Percentiles rank a stretch among this genome's conserved stretches.
Conservation (phyloP, 2,888 invertebrate species). For the Nephrotoma flavescens region DNA sequence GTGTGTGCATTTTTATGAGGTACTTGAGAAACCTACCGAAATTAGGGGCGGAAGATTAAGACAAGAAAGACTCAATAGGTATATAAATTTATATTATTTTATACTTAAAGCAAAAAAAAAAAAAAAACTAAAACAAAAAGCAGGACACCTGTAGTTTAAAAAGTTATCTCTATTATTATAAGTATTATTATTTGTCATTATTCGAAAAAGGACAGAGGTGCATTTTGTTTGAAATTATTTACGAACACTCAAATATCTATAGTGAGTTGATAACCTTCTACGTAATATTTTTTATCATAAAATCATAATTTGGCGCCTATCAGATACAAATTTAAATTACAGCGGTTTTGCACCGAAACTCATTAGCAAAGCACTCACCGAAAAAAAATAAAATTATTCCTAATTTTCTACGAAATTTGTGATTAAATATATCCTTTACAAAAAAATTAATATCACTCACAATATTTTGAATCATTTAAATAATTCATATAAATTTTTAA, state of each 20-base stretch:
- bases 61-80: neutral
- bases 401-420: slow-evolving; percentile 1
- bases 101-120: neutral
- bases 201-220: neutral
- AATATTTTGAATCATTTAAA: neutral
- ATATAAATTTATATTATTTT: neutral
- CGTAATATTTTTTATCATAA: neutral
- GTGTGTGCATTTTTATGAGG: neutral
- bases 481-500: neutral
- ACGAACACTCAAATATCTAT: no score
- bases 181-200: neutral
- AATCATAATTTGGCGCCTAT: neutral
- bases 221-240: neutral
- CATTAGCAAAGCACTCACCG: neutral
- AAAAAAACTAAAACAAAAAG: neutral
- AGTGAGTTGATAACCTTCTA: neutral
- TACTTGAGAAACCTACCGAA: neutral
- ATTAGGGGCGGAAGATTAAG: neutral
- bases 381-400: neutral
- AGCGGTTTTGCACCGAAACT: neutral
- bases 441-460: neutral
- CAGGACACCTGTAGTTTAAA: neutral
- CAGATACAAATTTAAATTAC: neutral
- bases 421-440: neutral
- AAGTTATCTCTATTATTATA: neutral